Percentiles rank a stretch among this genome's conserved stretches.
phyloP scores from a whole-genome alignment of 1,140 invertebrate species.

The Bathynomus jamesi region DNA sequence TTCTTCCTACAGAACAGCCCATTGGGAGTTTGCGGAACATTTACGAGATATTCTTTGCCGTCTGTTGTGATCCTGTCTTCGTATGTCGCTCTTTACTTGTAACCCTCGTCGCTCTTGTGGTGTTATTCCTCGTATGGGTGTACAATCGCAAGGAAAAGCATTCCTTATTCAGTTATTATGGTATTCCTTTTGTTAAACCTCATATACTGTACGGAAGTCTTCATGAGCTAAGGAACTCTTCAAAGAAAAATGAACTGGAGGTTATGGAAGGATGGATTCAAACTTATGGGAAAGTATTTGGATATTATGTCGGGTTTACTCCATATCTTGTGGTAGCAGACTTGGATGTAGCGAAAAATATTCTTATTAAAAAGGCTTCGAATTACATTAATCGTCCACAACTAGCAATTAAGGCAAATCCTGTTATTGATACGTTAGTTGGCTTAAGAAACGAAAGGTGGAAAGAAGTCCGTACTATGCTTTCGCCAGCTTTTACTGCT shows the following conservation, averaged over 20 bases:
- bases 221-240: background rate
- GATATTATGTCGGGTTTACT: conserved; percentile 41
- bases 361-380: conserved; percentile 42
- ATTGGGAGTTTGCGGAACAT: too few relatives aligned
- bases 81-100: too few relatives aligned
- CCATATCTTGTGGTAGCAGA: conserved; percentile 42
- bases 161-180: background rate
- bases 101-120: too few relatives aligned
- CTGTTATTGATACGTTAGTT: conserved; percentile 41
- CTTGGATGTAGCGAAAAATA: conserved; percentile 41
- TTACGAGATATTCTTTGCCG: too few relatives aligned
- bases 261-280: conserved; percentile 41
- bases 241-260: conserved; percentile 18
- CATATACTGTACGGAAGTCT: conserved; percentile 42
- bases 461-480: conserved; percentile 47
- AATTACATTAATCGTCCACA: conserved; percentile 41
- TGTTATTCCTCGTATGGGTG: too few relatives aligned
- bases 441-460: conserved; percentile 43
- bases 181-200: conserved; percentile 42
- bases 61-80: too few relatives aligned
- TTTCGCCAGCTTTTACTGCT: conserved; percentile 50
- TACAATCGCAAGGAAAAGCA: too few relatives aligned
- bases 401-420: conserved; percentile 39
- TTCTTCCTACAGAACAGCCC: too few relatives aligned
- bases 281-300: conserved; percentile 43